Evolutionary conservation across 1,140 invertebrate species (phyloP).

Genomic region (Papilio helenus): DNA sequence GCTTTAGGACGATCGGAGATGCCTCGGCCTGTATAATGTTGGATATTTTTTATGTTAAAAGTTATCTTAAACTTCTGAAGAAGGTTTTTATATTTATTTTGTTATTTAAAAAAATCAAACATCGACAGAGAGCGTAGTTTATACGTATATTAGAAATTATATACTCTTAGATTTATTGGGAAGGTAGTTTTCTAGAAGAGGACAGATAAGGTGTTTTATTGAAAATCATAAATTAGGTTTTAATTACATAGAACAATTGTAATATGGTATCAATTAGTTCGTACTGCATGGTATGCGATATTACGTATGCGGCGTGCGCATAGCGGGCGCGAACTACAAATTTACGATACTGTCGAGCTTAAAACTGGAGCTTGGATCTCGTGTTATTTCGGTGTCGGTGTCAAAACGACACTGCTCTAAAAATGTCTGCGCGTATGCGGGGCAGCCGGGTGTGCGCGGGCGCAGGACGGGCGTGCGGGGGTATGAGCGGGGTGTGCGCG

Average conservation of each 20-base stretch:
- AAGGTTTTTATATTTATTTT: not conserved
- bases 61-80: not conserved
- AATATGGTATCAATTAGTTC: not conserved
- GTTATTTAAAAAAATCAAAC: no score
- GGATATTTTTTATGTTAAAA: not conserved
- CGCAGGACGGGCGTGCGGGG: conserved; percentile 41
- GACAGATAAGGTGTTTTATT: not conserved
- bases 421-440: conserved; percentile 66
- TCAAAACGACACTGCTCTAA: conserved; percentile 81
- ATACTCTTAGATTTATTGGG: no score
- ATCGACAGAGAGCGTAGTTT: no score
- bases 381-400: conserved; percentile 80
- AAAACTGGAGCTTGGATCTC: conserved; percentile 58
- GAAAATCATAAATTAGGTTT: not conserved
- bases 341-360: conserved; percentile 63
- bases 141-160: no score
- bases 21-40: not conserved
- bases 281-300: conserved; percentile 23
- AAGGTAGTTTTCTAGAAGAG: not conserved
- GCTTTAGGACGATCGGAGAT: not conserved
- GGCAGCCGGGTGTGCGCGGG: conserved; percentile 42
- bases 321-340: conserved; percentile 44
- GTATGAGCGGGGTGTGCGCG: conserved; percentile 44
- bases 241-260: not conserved
- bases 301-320: conserved; percentile 42